phyloP scores from a whole-genome alignment of 2,888 invertebrate genomes.

The Ectobius pallidus region DNA sequence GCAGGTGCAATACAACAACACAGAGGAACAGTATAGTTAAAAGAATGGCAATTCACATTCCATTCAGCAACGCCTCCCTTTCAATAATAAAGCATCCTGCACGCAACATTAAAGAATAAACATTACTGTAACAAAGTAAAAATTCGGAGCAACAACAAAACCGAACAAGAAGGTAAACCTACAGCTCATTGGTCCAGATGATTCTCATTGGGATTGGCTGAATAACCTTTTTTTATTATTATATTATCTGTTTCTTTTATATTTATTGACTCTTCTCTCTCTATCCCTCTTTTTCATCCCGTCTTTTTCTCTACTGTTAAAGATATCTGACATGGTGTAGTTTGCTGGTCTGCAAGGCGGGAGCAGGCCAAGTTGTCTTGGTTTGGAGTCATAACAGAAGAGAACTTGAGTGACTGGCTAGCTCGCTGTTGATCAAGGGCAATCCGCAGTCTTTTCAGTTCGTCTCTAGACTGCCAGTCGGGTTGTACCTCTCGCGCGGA shows the following conservation, averaged over 20 bases:
- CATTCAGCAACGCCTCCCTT: not conserved
- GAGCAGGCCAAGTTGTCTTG: constrained; percentile 2
- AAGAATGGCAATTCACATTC: not conserved
- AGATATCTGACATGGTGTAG: not conserved
- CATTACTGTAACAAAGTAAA: not conserved
- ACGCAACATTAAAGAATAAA: not conserved
- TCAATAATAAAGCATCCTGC: not conserved
- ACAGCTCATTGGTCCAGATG: constrained; percentile 14
- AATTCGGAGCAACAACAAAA: constrained; percentile 3
- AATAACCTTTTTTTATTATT: not conserved
- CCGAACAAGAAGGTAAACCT: not conserved
- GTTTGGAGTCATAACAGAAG: constrained; percentile 4
- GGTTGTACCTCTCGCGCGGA: not conserved
- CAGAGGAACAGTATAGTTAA: too few relatives aligned
- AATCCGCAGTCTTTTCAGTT: constrained; percentile 19
- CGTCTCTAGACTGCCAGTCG: constrained; percentile 17
- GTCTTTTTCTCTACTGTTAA: constrained; percentile 2
- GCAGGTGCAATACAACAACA: too few relatives aligned
- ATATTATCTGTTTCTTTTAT: not conserved
- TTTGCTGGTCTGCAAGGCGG: not conserved
- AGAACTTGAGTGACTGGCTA: not conserved
- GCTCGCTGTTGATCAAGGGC: constrained; percentile 24
- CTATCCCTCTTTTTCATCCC: too few relatives aligned
- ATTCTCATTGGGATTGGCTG: constrained; percentile 4
- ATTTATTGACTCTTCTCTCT: not conserved